Percentiles rank a stretch among this genome's conserved stretches.
Evolutionary conservation across 2,888 invertebrate species (phyloP).

Genomic region (Philaethria dido): DNA sequence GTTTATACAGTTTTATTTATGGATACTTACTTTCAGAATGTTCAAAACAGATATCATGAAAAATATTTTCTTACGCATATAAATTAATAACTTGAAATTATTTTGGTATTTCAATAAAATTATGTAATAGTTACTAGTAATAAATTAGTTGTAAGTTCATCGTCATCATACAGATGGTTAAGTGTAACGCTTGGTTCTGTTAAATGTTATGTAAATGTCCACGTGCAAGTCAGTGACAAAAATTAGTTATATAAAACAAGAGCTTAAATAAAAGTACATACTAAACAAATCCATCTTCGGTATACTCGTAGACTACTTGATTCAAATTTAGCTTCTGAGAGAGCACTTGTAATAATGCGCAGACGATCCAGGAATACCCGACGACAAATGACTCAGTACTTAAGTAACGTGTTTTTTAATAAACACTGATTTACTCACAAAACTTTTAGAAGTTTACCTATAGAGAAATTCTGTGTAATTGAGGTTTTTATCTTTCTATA

Average conservation of each 20-base stretch:
- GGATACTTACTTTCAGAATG: not conserved
- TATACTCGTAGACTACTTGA: constrained; percentile 15
- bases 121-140: too few relatives aligned
- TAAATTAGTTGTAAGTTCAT: not conserved
- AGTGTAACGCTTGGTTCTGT: not conserved
- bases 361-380: constrained; percentile 74
- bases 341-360: constrained; percentile 66
- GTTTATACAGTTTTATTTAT: constrained; percentile 21
- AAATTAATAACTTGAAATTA: too few relatives aligned
- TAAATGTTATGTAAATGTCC: not conserved
- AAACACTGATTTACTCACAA: not conserved
- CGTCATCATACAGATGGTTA: not conserved
- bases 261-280: not conserved
- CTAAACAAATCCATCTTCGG: not conserved
- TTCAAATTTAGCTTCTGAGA: constrained; percentile 19
- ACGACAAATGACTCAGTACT: constrained; percentile 62
- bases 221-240: not conserved
- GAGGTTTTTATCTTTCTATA: too few relatives aligned
- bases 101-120: too few relatives aligned
- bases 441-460: too few relatives aligned
- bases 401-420: constrained; percentile 41
- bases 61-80: not conserved
- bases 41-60: not conserved
- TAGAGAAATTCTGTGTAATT: too few relatives aligned
- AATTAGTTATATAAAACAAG: not conserved